Evolutionary conservation across 2,797 vertebrate genomes (phyloP).

Genomic region (Cryptoprocta ferox): DNA sequence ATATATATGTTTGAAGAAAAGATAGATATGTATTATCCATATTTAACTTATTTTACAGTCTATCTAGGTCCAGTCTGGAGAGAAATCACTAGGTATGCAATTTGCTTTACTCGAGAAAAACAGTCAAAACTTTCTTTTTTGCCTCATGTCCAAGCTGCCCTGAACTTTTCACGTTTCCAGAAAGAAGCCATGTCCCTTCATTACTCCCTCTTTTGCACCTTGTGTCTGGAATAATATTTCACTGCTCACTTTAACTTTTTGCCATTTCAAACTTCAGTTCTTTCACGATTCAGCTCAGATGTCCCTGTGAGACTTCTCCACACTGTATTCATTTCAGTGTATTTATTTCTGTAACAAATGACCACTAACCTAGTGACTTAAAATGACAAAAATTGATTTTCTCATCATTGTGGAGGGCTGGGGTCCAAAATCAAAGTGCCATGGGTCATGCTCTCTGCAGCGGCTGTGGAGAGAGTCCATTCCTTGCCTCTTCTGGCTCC

Average conservation of each 20-base stretch:
- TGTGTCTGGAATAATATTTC: background rate
- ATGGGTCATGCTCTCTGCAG: rapidly evolving
- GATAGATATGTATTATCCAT: background rate
- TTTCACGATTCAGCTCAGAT: background rate
- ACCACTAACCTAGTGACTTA: background rate
- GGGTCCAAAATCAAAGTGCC: background rate
- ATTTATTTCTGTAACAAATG: background rate
- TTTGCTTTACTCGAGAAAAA: background rate
- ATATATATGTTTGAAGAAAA: slow-evolving; percentile 18
- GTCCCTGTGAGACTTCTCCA: background rate
- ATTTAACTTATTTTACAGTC: background rate
- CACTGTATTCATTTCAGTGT: background rate
- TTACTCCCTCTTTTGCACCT: background rate
- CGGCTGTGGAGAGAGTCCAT: background rate
- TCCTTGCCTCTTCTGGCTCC: background rate
- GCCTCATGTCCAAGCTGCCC: background rate
- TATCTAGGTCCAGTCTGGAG: background rate
- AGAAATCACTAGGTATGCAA: background rate
- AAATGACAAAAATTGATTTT: background rate
- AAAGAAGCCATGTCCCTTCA: background rate
- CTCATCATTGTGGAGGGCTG: background rate
- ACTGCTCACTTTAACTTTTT: background rate
- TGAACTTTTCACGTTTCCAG: background rate
- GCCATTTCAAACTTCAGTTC: background rate
- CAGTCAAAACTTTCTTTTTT: background rate